Conservation (phyloP, 2,113 vertebrate species). For the Scomber scombrus region DNA sequence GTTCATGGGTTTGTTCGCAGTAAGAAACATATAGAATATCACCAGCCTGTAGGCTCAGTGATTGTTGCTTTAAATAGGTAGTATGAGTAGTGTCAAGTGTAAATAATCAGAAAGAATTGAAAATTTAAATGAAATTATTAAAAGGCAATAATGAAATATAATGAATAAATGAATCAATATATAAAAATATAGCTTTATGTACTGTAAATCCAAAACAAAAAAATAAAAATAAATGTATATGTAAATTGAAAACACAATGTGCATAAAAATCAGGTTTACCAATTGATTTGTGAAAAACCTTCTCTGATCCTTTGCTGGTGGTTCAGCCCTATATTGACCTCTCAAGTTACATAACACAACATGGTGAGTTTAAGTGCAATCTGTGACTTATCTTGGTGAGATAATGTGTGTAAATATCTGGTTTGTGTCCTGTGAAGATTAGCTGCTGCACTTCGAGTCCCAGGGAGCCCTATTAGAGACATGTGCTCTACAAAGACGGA, state of each 20-base stretch:
- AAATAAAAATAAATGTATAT: neutral
- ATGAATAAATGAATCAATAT: too few species aligned
- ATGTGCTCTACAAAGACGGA: conserved; percentile 31
- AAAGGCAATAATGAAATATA: too few species aligned
- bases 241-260: neutral
- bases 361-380: neutral
- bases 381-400: neutral
- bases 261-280: neutral
- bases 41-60: too few species aligned
- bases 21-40: too few species aligned
- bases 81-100: neutral
- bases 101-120: neutral
- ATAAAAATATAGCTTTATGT: too few species aligned
- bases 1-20: too few species aligned
- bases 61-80: too few species aligned
- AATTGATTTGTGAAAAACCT: neutral
- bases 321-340: neutral
- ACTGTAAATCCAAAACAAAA: neutral
- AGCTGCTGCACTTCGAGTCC: conserved; percentile 3
- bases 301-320: neutral
- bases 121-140: too few species aligned
- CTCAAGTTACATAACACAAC: neutral
- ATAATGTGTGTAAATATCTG: conserved; percentile 13
- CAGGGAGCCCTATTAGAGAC: conserved; percentile 44
- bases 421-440: conserved; percentile 21